Evolutionary conservation across 2,113 vertebrate genomes (phyloP).

Genomic region (Scytalopus superciliaris): DNA sequence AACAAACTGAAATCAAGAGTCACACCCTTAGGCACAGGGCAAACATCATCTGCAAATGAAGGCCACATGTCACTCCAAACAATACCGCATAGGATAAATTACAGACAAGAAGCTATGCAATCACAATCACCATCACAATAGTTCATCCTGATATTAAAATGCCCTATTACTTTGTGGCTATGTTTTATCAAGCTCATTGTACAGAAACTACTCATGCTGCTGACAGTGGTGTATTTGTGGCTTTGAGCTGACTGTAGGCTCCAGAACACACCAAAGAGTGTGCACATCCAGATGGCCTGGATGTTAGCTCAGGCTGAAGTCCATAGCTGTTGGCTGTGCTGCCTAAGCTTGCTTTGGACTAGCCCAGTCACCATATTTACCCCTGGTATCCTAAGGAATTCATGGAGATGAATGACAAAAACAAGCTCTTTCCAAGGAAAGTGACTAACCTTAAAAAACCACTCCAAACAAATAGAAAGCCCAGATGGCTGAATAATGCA

Average conservation of each 20-base stretch:
- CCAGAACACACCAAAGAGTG: neutral
- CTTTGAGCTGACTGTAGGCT: neutral
- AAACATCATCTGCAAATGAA: neutral
- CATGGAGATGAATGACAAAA: neutral
- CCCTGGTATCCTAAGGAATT: neutral
- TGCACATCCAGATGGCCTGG: neutral
- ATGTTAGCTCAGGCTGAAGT: neutral
- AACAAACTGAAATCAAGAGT: neutral
- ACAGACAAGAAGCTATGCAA: neutral
- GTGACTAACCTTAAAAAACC: neutral
- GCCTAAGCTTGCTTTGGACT: neutral
- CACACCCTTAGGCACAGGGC: neutral
- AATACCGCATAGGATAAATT: neutral
- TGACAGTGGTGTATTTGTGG: neutral
- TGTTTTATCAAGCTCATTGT: neutral
- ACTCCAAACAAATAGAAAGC: neutral
- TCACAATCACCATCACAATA: neutral
- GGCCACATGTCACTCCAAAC: neutral
- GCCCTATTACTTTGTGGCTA: neutral
- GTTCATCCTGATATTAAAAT: neutral
- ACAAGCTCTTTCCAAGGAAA: neutral
- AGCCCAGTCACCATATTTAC: fast-evolving
- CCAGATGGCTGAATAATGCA: neutral
- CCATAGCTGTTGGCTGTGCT: neutral
- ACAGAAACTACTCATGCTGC: neutral